Percentiles rank a stretch among this genome's conserved stretches.
These are phyloP conservation scores for Epistrophe grossulariae DNA, from an alignment of 2,888 invertebrate genomes.

Conservation along the genomic window DNA sequence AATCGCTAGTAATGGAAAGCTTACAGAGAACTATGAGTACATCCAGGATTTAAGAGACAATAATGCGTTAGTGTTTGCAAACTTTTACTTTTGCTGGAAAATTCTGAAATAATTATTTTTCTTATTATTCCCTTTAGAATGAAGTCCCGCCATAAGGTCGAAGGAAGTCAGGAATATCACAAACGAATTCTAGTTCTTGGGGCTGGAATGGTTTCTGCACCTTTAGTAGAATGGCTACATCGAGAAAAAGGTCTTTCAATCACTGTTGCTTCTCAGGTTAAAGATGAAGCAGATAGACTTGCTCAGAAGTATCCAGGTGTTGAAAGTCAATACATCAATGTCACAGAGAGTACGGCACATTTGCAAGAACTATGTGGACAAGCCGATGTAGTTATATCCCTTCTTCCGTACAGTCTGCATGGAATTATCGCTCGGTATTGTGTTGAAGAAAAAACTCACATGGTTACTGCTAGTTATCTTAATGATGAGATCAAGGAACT, in stretches of 20 bases:
- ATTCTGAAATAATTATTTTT: not conserved
- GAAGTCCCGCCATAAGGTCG: constrained; percentile 89
- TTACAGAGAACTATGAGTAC: constrained; percentile 97
- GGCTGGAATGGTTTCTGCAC: constrained; percentile 97
- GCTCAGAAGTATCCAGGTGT: constrained; percentile 91
- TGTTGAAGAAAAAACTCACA: constrained; percentile 92
- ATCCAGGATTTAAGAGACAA: constrained; percentile 93
- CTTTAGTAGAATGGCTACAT: constrained; percentile 96
- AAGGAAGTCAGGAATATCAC: constrained; percentile 86
- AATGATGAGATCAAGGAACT: constrained; percentile 92
- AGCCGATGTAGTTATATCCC: constrained; percentile 92
- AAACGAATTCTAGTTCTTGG: constrained; percentile 95
- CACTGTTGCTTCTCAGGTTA: constrained; percentile 93
- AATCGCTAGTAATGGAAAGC: constrained; percentile 96
- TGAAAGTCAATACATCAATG: constrained; percentile 92
- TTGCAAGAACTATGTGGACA: constrained; percentile 88
- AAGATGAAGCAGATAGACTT: constrained; percentile 94
- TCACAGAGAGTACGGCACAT: constrained; percentile 89
- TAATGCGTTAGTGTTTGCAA: constrained; percentile 85
- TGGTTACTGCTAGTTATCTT: constrained; percentile 98
- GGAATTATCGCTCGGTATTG: constrained; percentile 94
- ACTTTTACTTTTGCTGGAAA: not conserved
- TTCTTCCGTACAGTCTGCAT: constrained; percentile 96
- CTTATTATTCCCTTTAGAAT: constrained; percentile 82
- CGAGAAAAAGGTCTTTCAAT: constrained; percentile 92